phyloP scores from a whole-genome alignment of 1,140 invertebrate species.

The Tetramorium alpestre region DNA sequence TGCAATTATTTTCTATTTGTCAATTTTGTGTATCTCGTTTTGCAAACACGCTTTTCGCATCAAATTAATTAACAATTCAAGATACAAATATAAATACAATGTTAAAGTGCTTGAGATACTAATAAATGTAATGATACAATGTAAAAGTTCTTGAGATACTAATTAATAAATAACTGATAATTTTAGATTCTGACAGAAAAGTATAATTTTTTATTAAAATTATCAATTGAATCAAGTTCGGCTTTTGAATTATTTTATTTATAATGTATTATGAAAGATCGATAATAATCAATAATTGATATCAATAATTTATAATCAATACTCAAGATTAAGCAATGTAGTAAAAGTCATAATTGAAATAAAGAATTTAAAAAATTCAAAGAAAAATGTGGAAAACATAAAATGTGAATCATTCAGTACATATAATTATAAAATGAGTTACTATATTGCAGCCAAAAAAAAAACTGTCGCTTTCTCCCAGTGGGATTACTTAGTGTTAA shows the following conservation, averaged over 20 bases:
- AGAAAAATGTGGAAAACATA: background rate
- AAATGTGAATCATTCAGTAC: background rate
- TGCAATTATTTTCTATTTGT: background rate
- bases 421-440: background rate
- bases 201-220: background rate
- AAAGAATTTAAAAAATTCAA: too few species aligned
- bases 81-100: background rate
- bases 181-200: background rate
- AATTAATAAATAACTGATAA: background rate
- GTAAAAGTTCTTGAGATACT: too few species aligned
- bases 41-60: background rate
- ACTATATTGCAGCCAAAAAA: too few species aligned
- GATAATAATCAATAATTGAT: background rate
- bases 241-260: background rate
- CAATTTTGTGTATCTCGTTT: constrained; percentile 13
- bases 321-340: background rate
- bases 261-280: background rate
- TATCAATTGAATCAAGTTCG: background rate
- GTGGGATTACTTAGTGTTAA: background rate
- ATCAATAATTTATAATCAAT: background rate
- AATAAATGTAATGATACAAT: too few species aligned
- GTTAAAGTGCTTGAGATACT: too few species aligned
- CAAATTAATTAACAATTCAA: background rate
- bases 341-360: constrained; percentile 2
- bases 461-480: background rate